Evolutionary conservation across 2,113 vertebrate species (phyloP).

Genomic region (Labrus mixtus): DNA sequence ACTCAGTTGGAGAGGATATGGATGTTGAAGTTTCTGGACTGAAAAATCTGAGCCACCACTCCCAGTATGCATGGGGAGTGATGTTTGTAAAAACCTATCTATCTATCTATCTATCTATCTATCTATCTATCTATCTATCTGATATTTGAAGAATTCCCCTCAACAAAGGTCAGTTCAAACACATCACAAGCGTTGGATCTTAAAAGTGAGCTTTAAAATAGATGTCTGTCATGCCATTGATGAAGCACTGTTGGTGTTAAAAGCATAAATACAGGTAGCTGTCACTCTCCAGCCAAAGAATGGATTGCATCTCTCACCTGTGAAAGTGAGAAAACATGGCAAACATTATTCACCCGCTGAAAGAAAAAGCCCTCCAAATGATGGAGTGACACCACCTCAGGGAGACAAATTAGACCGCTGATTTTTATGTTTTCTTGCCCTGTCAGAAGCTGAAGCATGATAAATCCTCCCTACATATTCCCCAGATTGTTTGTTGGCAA

Average conservation of each 20-base stretch:
- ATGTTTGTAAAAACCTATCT: not conserved
- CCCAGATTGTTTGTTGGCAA: slow-evolving; percentile 79
- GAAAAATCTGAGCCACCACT: slow-evolving; percentile 7
- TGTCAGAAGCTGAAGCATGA: slow-evolving; percentile 72
- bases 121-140: not conserved
- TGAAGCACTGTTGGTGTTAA: slow-evolving; percentile 44
- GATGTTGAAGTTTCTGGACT: slow-evolving; percentile 23
- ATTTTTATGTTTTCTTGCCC: slow-evolving; percentile 81
- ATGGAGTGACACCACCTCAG: slow-evolving; percentile 80
- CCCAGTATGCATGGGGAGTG: slow-evolving; percentile 16
- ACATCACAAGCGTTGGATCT: not conserved
- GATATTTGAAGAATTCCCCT: no score
- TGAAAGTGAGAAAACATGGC: slow-evolving; percentile 67
- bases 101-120: slow-evolving; percentile 2
- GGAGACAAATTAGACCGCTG: slow-evolving; percentile 76
- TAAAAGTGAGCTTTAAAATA: slow-evolving; percentile 27
- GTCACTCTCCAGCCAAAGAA: slow-evolving; percentile 53
- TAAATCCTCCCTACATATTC: slow-evolving; percentile 68
- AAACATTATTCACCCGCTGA: slow-evolving; percentile 59
- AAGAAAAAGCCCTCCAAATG: slow-evolving; percentile 67
- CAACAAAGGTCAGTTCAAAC: slow-evolving; percentile 14
- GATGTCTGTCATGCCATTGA: slow-evolving; percentile 43
- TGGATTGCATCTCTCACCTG: slow-evolving; percentile 60
- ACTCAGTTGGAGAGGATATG: slow-evolving; percentile 13
- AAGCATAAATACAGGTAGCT: slow-evolving; percentile 53